phyloP scores from a whole-genome alignment of 2,888 invertebrate species.

The Gymnosoma rotundatum region DNA sequence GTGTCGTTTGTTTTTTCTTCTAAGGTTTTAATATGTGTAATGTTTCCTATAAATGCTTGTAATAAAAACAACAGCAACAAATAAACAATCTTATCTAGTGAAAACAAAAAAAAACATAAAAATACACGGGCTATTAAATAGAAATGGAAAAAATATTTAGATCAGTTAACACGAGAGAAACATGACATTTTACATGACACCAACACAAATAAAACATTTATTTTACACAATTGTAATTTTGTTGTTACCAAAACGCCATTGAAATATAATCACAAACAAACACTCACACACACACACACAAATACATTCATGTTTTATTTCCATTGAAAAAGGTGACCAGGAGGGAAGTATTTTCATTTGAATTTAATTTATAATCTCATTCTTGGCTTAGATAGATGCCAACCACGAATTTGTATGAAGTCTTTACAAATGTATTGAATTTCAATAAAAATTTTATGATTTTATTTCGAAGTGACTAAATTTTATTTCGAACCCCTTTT shows the following conservation, averaged over 20 bases:
- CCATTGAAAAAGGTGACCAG: constrained; percentile 50
- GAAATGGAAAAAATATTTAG: constrained; percentile 76
- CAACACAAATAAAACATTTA: constrained; percentile 70
- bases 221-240: constrained; percentile 64
- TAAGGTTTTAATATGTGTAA: constrained; percentile 65
- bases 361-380: constrained; percentile 47
- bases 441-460: constrained; percentile 50
- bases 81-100: constrained; percentile 18
- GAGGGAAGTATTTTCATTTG: constrained; percentile 44
- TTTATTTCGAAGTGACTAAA: constrained; percentile 52
- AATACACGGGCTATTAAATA: constrained; percentile 74
- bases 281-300: not conserved
- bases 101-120: constrained; percentile 5
- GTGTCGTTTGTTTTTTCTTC: constrained; percentile 14
- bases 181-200: constrained; percentile 78
- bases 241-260: constrained; percentile 64
- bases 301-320: not conserved
- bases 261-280: constrained; percentile 7
- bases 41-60: constrained; percentile 61
- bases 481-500: constrained; percentile 29
- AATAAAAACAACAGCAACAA: constrained; percentile 43
- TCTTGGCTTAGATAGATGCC: constrained; percentile 24
- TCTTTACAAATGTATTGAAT: constrained; percentile 36
- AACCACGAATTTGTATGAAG: constrained; percentile 11
- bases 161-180: constrained; percentile 79